Conservation (phyloP, 2,797 vertebrate species). For the Philypnodon macrostomus region DNA sequence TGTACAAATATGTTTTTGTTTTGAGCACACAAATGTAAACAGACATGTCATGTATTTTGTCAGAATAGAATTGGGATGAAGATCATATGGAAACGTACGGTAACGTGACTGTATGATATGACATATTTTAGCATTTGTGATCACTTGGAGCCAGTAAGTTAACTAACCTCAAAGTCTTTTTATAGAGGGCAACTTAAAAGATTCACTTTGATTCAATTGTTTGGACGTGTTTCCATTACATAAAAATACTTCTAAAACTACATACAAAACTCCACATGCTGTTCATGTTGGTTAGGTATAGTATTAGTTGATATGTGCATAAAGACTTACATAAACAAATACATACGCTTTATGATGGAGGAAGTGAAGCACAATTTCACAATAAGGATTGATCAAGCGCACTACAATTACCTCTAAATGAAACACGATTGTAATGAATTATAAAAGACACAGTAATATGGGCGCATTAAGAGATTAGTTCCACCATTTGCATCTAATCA, state of each 20-base stretch:
- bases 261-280: not conserved
- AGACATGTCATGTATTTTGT: slow-evolving; percentile 1
- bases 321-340: not conserved
- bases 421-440: slow-evolving; percentile 16
- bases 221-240: too few relatives aligned
- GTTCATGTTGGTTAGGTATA: not conserved
- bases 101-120: too few relatives aligned
- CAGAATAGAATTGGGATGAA: not conserved
- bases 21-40: slow-evolving; percentile 6
- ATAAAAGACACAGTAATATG: slow-evolving; percentile 14
- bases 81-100: too few relatives aligned
- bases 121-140: too few relatives aligned
- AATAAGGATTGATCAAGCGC: slow-evolving; percentile 6
- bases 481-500: slow-evolving; percentile 33
- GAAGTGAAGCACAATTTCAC: slow-evolving; percentile 1
- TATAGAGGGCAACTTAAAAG: too few relatives aligned
- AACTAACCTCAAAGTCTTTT: too few relatives aligned
- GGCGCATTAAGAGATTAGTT: slow-evolving; percentile 38
- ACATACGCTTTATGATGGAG: not conserved
- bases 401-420: slow-evolving; percentile 11
- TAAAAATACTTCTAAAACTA: too few relatives aligned
- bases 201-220: too few relatives aligned
- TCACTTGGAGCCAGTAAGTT: too few relatives aligned
- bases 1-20: slow-evolving; percentile 18
- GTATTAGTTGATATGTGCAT: slow-evolving; percentile 1